Conservation (phyloP, 2,113 vertebrate genomes). For the Antechinus stuartii region DNA sequence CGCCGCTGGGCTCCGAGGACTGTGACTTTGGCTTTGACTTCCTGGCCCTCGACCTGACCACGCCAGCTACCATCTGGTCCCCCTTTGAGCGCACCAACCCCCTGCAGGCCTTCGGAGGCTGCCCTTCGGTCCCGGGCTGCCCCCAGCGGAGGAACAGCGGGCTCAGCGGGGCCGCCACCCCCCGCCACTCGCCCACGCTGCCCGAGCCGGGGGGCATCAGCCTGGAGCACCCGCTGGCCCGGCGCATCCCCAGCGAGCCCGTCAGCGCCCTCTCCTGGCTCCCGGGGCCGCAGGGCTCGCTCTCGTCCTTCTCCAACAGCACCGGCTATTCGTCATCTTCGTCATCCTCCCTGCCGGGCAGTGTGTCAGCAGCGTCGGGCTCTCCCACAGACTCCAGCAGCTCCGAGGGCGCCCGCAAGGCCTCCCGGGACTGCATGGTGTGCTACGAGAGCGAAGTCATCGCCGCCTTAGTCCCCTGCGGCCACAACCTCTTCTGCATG, state of each 20-base stretch:
- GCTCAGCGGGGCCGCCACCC: conserved; percentile 85
- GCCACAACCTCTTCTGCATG: conserved; percentile 99
- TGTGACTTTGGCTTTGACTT: conserved; percentile 94
- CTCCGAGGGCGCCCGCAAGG: conserved; percentile 68
- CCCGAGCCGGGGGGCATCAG: conserved; percentile 81
- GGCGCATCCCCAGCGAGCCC: conserved; percentile 92
- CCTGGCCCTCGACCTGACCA: conserved; percentile 84
- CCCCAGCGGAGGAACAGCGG: conserved; percentile 85
- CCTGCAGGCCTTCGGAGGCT: conserved; percentile 83
- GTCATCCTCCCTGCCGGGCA: conserved; percentile 89
- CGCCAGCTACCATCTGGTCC: conserved; percentile 92
- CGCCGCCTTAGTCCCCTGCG: conserved; percentile 94
- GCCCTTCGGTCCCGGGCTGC: conserved; percentile 76
- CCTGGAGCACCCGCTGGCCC: conserved; percentile 91
- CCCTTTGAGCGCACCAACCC: conserved; percentile 87
- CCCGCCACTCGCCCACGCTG: conserved; percentile 88
- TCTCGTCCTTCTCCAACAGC: conserved; percentile 90
- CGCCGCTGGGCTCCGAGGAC: conserved; percentile 76
- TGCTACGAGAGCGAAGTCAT: conserved; percentile 97
- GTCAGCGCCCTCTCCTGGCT: conserved; percentile 92
- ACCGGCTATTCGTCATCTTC: conserved; percentile 90
- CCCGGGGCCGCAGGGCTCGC: conserved; percentile 82
- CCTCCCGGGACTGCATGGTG: conserved; percentile 91
- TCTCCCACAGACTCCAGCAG: conserved; percentile 91
- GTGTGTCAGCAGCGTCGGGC: conserved; percentile 80